Base-by-base conservation (phyloP, 2,113 vertebrate genomes). In the Cromileptes altivelis region DNA sequence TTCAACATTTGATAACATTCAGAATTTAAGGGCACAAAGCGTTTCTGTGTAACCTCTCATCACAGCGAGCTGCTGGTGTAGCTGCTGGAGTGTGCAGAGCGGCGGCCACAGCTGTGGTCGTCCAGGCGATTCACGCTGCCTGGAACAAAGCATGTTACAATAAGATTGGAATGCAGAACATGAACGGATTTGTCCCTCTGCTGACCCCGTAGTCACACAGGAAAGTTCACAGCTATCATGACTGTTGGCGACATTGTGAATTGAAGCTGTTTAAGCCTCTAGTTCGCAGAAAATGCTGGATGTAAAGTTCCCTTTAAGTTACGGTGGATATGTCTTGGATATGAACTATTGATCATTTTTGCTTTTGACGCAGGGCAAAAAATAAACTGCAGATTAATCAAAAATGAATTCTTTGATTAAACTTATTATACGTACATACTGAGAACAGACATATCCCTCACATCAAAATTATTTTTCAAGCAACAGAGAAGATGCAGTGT, bases 261-360 rank as follows among this genome's bases (percentile, higher is more conserved):
- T 63, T 62, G 5, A 67, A 50, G 15, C 37, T 33, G 74, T 67
- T 57, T 49, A 27, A 57, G 75, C 75, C 64, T 50, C 6, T 45
- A 42, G 76, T 18, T 1, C 9, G 30, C 42, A 18, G 23, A 67
- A 12, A 37, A 37, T 3, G 12, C 14, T 49, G 13, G 45, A 3
- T 13, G 64, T 64, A 27, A 14, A 0, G 2, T 27, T 49, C 33
- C 33, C 33, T 37, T 0, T 6, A 37, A 37, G 33, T 37, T 37
- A 37, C 33, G 6, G 33, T 37, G 33, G 33, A 37, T 37, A 37
- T 37, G 33, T 37, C 6, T 37, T 37, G 33, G 33, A 37, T 37
- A 37, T 37, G 33, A 37, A 37, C 5, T 37, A 37, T 7, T 37
- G 33, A 37, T 7, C 33, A 6, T 37, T 37, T 37, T 37, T 37